A percentile compares a stretch with the other conserved stretches of the same genome.
phyloP scores from a whole-genome alignment of 2,113 vertebrate species.

The Paraplagusia blochii region DNA sequence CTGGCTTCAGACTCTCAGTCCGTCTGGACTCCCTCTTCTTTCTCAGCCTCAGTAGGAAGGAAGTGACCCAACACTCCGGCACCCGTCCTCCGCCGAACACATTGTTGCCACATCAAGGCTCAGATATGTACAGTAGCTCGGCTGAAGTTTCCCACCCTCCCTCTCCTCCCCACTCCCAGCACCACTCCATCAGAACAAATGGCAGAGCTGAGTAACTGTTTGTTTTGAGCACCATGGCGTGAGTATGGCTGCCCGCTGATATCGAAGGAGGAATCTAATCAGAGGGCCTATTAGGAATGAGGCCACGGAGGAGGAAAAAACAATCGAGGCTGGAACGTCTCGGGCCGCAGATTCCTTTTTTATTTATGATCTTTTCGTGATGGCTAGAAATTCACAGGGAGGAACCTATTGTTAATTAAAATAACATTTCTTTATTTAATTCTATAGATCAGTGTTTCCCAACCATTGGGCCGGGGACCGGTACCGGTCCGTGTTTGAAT shows the following conservation, averaged over 20 bases:
- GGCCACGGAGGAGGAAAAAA: conserved; percentile 53
- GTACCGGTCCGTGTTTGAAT: too few relatives aligned
- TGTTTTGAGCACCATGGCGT: conserved; percentile 70
- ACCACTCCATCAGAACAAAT: conserved; percentile 64
- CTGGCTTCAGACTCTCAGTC: conserved; percentile 33
- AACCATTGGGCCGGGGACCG: too few relatives aligned
- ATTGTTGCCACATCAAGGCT: conserved; percentile 77
- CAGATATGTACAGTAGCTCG: conserved; percentile 67
- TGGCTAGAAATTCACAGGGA: conserved; percentile 1
- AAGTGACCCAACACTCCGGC: conserved; percentile 65
- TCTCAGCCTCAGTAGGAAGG: conserved; percentile 72
- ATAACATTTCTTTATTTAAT: neutral
- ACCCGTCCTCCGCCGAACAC: conserved; percentile 63
- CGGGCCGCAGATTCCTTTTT: conserved; percentile 11
- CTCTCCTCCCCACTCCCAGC: conserved; percentile 49
- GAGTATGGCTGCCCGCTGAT: conserved; percentile 61
- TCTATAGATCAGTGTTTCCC: too few relatives aligned
- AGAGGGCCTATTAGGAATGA: conserved; percentile 60
- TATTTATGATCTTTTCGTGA: conserved; percentile 24
- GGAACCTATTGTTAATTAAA: conserved; percentile 10
- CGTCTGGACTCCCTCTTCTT: conserved; percentile 65
- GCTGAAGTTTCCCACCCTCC: conserved; percentile 66
- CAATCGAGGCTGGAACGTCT: conserved; percentile 43
- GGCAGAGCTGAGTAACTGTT: conserved; percentile 63
- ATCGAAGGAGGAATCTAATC: conserved; percentile 68